phyloP scores from a whole-genome alignment of 2,888 invertebrate species.

The Patella ulyssiponensis region DNA sequence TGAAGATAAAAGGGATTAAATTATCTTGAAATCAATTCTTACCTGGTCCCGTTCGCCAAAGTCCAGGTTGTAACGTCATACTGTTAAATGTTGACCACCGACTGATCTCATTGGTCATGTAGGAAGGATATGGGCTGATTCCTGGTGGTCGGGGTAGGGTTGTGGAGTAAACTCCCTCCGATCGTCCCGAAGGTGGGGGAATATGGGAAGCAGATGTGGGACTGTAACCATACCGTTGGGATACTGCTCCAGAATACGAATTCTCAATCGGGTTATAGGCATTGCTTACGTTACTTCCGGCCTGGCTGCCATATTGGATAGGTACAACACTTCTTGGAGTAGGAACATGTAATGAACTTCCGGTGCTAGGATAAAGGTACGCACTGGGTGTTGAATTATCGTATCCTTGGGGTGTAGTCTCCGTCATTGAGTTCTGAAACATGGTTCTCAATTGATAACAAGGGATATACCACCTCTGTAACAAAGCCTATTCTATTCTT shows the following conservation, averaged over 20 bases:
- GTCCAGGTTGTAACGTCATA: not conserved
- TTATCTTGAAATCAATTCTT: not conserved
- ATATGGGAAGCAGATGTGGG: not conserved
- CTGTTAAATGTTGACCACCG: not conserved
- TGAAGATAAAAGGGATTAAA: too few relatives aligned
- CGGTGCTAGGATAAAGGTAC: not conserved
- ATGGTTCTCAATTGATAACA: too few relatives aligned
- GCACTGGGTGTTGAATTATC: not conserved
- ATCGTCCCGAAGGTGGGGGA: not conserved
- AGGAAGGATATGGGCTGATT: not conserved
- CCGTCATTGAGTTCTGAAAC: not conserved
- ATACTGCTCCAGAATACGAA: not conserved
- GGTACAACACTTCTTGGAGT: not conserved
- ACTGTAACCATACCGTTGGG: not conserved
- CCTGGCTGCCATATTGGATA: not conserved
- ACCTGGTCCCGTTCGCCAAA: conserved; percentile 1
- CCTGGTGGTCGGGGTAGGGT: not conserved
- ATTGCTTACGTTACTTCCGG: not conserved
- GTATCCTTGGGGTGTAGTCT: not conserved
- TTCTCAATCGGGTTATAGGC: not conserved
- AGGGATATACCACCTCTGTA: too few relatives aligned
- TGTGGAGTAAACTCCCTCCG: not conserved
- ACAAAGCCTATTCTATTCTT: too few relatives aligned
- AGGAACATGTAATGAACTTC: not conserved
- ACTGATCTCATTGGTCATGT: not conserved